phyloP scores from a whole-genome alignment of 2,113 vertebrate genomes.

The Fukomys damarensis region DNA sequence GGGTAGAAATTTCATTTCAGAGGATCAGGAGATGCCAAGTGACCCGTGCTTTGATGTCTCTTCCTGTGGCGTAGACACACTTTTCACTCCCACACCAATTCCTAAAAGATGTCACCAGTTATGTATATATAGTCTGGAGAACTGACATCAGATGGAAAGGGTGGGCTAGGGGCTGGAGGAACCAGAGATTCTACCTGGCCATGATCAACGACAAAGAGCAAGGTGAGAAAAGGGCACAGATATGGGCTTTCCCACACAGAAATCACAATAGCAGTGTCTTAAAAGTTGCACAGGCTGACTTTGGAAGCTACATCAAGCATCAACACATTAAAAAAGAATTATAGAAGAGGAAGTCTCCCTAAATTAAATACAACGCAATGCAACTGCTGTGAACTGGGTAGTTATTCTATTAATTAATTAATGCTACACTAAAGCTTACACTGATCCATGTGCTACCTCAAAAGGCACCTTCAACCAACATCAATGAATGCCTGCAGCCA shows the following conservation, averaged over 20 bases:
- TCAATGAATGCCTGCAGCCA: background rate
- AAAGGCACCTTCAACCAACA: background rate
- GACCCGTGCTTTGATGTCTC: background rate
- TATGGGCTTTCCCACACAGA: background rate
- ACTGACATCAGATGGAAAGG: background rate
- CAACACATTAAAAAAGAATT: background rate
- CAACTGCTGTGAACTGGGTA: background rate
- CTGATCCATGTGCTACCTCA: background rate
- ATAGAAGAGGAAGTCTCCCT: background rate
- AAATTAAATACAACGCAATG: constrained; percentile 6
- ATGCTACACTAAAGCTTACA: background rate
- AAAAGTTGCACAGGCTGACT: background rate
- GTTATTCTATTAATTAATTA: background rate
- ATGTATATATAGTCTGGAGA: constrained; percentile 17
- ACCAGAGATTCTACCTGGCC: background rate
- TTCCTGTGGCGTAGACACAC: background rate
- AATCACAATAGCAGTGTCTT: background rate
- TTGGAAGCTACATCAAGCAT: background rate
- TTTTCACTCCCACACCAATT: background rate
- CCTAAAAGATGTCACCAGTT: background rate
- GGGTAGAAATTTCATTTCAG: constrained; percentile 33
- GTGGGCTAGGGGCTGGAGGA: background rate
- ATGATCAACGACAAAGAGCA: background rate
- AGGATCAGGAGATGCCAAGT: background rate
- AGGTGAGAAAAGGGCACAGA: constrained; percentile 22